phyloP scores from a whole-genome alignment of 2,888 invertebrate genomes.

The Silvanus unidentatus region DNA sequence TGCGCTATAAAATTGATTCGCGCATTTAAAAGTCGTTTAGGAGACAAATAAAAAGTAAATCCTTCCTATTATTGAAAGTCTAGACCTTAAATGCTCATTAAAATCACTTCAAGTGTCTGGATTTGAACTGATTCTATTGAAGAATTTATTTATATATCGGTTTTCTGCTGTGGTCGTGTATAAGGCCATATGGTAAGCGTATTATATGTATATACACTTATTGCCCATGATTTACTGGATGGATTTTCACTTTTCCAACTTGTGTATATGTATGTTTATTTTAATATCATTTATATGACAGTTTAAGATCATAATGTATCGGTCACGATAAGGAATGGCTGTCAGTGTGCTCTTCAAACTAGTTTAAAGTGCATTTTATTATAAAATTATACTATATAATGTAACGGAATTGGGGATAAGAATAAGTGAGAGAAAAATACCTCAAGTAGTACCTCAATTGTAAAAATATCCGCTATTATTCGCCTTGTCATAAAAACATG shows the following conservation, averaged over 20 bases:
- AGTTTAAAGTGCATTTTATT: not conserved
- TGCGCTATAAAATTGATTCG: too few species aligned
- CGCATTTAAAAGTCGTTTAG: too few species aligned
- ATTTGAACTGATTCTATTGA: constrained; percentile 1
- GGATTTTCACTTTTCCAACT: constrained; percentile 20
- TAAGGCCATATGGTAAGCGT: constrained; percentile 32
- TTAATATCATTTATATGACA: constrained; percentile 13
- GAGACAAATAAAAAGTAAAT: too few species aligned
- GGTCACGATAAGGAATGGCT: constrained; percentile 1
- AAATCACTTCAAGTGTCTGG: constrained; percentile 5
- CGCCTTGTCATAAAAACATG: too few species aligned
- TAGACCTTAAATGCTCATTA: constrained; percentile 2
- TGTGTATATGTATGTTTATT: constrained; percentile 6
- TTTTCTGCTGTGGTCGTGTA: constrained; percentile 24
- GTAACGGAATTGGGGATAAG: too few species aligned
- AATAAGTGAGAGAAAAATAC: too few species aligned
- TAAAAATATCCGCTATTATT: too few species aligned
- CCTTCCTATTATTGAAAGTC: too few species aligned
- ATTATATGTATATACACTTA: constrained; percentile 19
- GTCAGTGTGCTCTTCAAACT: not conserved
- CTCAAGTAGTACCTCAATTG: too few species aligned
- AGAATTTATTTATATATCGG: constrained; percentile 17
- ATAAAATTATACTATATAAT: not conserved
- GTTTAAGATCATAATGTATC: constrained; percentile 11
- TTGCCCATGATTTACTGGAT: constrained; percentile 26